phyloP scores from a whole-genome alignment of 2,113 vertebrate genomes.

The Muntiacus muntjak region DNA sequence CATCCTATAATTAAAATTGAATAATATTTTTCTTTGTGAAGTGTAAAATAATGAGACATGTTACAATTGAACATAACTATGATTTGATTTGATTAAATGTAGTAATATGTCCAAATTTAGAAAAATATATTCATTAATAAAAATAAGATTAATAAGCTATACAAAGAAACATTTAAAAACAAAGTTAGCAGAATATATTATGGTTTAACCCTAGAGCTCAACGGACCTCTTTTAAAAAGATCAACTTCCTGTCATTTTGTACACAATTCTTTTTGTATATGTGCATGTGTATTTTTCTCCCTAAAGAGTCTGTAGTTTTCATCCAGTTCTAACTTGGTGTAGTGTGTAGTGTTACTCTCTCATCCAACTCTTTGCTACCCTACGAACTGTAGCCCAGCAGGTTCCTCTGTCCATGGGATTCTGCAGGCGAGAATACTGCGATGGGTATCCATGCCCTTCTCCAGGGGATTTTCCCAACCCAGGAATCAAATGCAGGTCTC shows the following conservation, averaged over 20 bases:
- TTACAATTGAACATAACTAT: not conserved
- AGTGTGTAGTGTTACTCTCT: not conserved
- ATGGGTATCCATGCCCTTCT: not conserved
- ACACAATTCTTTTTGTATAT: not conserved
- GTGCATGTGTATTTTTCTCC: not conserved
- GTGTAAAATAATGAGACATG: not conserved
- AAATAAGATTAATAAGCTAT: not conserved
- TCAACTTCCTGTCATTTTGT: not conserved
- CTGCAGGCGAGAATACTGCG: not conserved
- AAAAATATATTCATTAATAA: not conserved
- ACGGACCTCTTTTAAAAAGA: not conserved
- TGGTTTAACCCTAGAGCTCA: not conserved
- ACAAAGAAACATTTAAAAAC: not conserved
- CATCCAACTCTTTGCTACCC: not conserved
- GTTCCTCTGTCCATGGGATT: not conserved
- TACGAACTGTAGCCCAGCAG: not conserved
- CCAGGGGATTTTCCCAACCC: not conserved
- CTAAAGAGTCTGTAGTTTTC: not conserved
- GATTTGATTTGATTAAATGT: not conserved
- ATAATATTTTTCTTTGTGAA: not conserved
- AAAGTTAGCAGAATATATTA: not conserved
- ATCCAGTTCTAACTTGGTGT: not conserved
- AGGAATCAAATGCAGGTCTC: not conserved
- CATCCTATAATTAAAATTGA: not conserved
- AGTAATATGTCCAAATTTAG: not conserved